These are phyloP conservation scores for Cuculus canorus DNA, from an alignment of 2,797 vertebrate species.

Conservation along the genomic window DNA sequence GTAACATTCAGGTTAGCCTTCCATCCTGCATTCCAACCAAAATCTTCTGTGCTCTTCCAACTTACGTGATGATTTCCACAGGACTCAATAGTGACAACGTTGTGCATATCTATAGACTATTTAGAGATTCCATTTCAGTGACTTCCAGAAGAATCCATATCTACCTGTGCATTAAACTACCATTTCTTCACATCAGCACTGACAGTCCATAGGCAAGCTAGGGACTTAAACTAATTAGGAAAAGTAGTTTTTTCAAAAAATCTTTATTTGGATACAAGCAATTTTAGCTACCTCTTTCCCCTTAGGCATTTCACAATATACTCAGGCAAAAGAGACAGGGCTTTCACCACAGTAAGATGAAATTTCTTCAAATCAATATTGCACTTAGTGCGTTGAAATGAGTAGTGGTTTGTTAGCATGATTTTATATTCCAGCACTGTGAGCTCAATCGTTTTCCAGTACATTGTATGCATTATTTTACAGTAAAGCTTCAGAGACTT, in stretches of 20 bases:
- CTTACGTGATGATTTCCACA: background rate
- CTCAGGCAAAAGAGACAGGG: background rate
- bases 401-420: background rate
- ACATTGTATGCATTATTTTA: background rate
- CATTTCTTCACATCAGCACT: background rate
- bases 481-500: conserved; percentile 16
- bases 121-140: background rate
- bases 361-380: background rate
- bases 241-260: background rate
- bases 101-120: background rate
- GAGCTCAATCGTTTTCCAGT: background rate
- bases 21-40: background rate
- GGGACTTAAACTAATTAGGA: background rate
- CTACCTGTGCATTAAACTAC: background rate
- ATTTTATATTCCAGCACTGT: background rate
- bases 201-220: background rate
- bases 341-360: background rate
- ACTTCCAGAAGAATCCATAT: background rate
- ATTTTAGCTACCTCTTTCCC: background rate
- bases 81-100: background rate
- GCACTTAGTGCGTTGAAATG: background rate
- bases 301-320: background rate
- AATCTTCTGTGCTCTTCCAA: background rate
- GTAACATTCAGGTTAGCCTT: background rate
- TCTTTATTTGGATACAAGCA: background rate